Evolutionary conservation across 2,888 invertebrate genomes (phyloP).

Genomic region (Volucella bombylans): DNA sequence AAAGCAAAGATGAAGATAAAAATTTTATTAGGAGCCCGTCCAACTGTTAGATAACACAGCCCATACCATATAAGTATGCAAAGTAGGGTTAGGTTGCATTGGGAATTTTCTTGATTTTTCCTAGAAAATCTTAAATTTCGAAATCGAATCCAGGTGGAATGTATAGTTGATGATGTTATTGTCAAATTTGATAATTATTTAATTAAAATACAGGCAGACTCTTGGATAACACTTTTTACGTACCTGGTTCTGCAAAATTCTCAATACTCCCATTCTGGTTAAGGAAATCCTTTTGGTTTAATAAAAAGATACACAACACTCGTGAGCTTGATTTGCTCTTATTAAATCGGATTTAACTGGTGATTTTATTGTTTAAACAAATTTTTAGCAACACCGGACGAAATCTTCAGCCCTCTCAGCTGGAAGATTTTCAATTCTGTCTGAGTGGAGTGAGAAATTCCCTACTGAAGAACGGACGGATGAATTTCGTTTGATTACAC

Average conservation of each 20-base stretch:
- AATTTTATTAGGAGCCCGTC: constrained; percentile 54
- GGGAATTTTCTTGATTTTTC: constrained; percentile 33
- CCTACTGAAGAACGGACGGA: constrained; percentile 18
- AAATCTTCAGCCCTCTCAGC: constrained; percentile 83
- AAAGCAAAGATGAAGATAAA: constrained; percentile 36
- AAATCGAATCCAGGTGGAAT: background rate
- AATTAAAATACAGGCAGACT: constrained; percentile 7
- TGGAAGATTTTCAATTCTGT: constrained; percentile 82
- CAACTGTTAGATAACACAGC: constrained; percentile 67
- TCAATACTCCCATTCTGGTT: constrained; percentile 79
- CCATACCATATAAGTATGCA: constrained; percentile 34
- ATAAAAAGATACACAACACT: constrained; percentile 72
- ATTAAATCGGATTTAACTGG: constrained; percentile 26
- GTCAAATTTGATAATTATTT: background rate
- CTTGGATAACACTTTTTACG: constrained; percentile 66
- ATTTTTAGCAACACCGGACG: constrained; percentile 47
- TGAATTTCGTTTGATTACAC: constrained; percentile 57
- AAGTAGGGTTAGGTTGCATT: constrained; percentile 61
- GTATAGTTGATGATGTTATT: background rate
- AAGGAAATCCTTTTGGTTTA: constrained; percentile 61
- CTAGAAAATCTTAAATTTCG: background rate
- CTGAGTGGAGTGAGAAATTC: constrained; percentile 73
- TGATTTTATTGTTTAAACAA: constrained; percentile 34
- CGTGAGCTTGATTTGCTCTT: constrained; percentile 7
- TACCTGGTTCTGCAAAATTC: constrained; percentile 80